Evolutionary conservation across 2,888 invertebrate species (phyloP), one percentile per base, ranked within the genome.

Genomic region (Matsumyia berberina): DNA sequence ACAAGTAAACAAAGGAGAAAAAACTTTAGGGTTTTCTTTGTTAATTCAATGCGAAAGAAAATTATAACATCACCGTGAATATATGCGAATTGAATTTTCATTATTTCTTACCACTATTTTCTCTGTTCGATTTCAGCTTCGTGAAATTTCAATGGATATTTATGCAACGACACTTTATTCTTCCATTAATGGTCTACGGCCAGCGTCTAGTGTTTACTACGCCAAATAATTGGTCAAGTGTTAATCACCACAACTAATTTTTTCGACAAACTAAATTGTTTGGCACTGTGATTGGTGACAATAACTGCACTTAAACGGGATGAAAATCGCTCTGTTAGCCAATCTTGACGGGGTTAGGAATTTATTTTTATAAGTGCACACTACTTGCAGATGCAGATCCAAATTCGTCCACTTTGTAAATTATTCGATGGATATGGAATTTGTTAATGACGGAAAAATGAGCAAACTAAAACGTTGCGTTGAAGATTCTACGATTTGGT

Each of bases 1-100:
- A 78, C 78, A 83, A 73, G 83, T 83, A 83, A 83, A 83, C 83
- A 83, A 78, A 83, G 67, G 12, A 76, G 66, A 46, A 35, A 49
- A 51, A 64, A 70, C 37, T 11, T 51, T 35, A 72, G 42, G 73
- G 72, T 15, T 74, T 79, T 58, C 83, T 83, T 83, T 83, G 83
- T 81, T 74, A 55, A 31, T 15, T 55, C 29, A 49, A 39, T 60
- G 17, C 7, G 12, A 58, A 33, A 5, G n/a, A n/a, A 46, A 46
- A 74, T 64, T 73, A 69, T 42, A 53, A 60, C 44, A 60, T 60
- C 29, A 60, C 44, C 15, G 19, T 44, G 44, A 69, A 69, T 55
- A 55, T 67, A 17, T 44, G n/a, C 8, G 11, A 39, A 39, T 33
- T 15, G 17, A 53, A 57, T 64, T 70, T 42, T 64, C 46, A 15